Percentiles rank a stretch among this genome's conserved stretches.
Evolutionary conservation across 1,140 invertebrate species (phyloP).

Genomic region (Drosophila ercepeae): DNA sequence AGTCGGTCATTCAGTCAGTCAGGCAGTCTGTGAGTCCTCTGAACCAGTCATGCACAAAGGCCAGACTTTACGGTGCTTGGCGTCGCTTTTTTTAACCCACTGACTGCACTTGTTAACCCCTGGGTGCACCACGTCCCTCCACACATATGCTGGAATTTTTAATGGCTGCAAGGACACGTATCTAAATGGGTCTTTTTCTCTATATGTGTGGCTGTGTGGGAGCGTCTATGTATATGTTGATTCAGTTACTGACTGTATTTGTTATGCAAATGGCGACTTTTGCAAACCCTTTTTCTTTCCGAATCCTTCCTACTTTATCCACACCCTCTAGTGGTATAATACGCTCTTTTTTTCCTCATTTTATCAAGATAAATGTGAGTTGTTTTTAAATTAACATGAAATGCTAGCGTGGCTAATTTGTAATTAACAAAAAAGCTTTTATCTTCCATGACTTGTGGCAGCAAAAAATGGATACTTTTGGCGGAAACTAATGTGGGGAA

Average conservation of each 20-base stretch:
- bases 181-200: slow-evolving; percentile 22
- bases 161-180: slow-evolving; percentile 73
- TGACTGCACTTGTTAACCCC: slow-evolving; percentile 60
- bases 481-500: no score
- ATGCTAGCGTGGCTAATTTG: neutral
- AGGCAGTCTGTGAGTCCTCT: slow-evolving; percentile 13
- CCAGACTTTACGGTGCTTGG: slow-evolving; percentile 41
- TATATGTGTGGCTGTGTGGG: slow-evolving; percentile 16
- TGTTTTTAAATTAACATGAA: slow-evolving; percentile 1
- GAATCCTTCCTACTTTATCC: slow-evolving; percentile 7
- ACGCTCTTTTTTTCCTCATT: slow-evolving; percentile 3
- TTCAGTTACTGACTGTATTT: slow-evolving; percentile 78
- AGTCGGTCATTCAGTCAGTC: slow-evolving; percentile 8
- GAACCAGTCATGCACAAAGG: slow-evolving; percentile 52
- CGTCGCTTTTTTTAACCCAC: slow-evolving; percentile 48
- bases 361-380: slow-evolving; percentile 2
- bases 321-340: slow-evolving; percentile 26
- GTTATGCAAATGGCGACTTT: slow-evolving; percentile 79
- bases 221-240: slow-evolving; percentile 45
- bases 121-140: slow-evolving; percentile 39
- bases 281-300: slow-evolving; percentile 37
- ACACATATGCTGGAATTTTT: slow-evolving; percentile 69
- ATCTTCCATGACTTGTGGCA: neutral
- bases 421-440: neutral
- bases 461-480: no score